Evolutionary conservation across 2,113 vertebrate genomes (phyloP).

Genomic region (Chloropsis hardwickii): DNA sequence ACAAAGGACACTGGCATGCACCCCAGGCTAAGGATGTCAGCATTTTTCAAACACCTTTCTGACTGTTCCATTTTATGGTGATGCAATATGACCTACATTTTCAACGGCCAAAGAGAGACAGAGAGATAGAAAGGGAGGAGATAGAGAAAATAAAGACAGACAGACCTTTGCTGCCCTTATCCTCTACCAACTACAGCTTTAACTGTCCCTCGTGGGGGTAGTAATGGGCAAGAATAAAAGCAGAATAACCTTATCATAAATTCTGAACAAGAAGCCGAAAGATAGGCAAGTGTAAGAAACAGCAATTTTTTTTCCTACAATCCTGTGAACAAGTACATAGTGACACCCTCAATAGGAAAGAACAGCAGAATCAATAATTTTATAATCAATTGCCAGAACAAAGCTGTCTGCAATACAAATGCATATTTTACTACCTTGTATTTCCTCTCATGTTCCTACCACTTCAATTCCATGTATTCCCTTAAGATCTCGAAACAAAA

Average conservation of each 20-base stretch:
- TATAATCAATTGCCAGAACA: not conserved
- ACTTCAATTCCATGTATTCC: not conserved
- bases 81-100: slow-evolving; percentile 84
- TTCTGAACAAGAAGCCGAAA: slow-evolving; percentile 11
- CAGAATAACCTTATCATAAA: slow-evolving; percentile 38
- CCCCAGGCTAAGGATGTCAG: slow-evolving; percentile 72
- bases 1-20: slow-evolving; percentile 68
- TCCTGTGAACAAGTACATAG: slow-evolving; percentile 31
- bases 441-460: not conserved
- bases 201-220: slow-evolving; percentile 51
- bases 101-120: slow-evolving; percentile 73
- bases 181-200: slow-evolving; percentile 70
- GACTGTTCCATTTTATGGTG: slow-evolving; percentile 69
- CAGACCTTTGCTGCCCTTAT: slow-evolving; percentile 70
- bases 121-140: slow-evolving; percentile 60
- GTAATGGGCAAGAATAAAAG: slow-evolving; percentile 45
- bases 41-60: slow-evolving; percentile 78
- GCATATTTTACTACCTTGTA: slow-evolving; percentile 6
- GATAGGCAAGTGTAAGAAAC: not conserved
- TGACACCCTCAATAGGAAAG: slow-evolving; percentile 4
- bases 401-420: not conserved
- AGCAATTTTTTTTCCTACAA: slow-evolving; percentile 2
- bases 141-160: slow-evolving; percentile 56
- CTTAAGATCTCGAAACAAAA: not conserved
- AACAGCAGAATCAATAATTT: slow-evolving; percentile 42